These are phyloP conservation scores for Fratercula arctica DNA, from an alignment of 2,797 vertebrate species.

Conservation along the genomic window DNA sequence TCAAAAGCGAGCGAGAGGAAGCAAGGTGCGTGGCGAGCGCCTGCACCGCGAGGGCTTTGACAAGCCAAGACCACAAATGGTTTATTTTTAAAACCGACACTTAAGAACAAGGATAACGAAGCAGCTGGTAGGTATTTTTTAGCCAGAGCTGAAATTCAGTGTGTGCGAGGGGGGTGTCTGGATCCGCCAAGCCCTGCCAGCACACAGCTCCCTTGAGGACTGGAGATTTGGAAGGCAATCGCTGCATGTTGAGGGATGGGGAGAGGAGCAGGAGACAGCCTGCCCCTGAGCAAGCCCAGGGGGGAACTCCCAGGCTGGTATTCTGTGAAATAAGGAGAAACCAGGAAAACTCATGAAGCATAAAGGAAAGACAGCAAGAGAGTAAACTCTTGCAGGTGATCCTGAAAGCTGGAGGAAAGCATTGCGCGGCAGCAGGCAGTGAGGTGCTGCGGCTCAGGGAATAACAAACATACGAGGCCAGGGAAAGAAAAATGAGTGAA, in stretches of 20 bases:
- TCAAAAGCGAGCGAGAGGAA: rapidly evolving
- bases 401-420: background rate
- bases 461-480: rapidly evolving
- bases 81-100: background rate
- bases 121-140: background rate
- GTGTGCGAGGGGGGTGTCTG: rapidly evolving
- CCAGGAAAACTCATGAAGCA: background rate
- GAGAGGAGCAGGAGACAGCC: background rate
- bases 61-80: background rate
- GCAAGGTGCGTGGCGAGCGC: background rate
- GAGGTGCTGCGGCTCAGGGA: background rate
- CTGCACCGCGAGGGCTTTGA: background rate
- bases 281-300: background rate
- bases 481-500: background rate
- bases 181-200: background rate
- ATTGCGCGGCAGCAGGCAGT: background rate
- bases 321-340: background rate
- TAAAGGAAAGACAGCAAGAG: background rate
- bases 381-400: background rate
- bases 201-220: background rate
- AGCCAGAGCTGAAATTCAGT: background rate
- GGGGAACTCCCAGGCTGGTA: background rate
- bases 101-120: background rate
- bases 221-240: background rate
- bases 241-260: background rate